Evolutionary conservation across 1,140 invertebrate species (phyloP), one percentile per base, ranked within the genome.

Genomic region (Cotesia typhae): DNA sequence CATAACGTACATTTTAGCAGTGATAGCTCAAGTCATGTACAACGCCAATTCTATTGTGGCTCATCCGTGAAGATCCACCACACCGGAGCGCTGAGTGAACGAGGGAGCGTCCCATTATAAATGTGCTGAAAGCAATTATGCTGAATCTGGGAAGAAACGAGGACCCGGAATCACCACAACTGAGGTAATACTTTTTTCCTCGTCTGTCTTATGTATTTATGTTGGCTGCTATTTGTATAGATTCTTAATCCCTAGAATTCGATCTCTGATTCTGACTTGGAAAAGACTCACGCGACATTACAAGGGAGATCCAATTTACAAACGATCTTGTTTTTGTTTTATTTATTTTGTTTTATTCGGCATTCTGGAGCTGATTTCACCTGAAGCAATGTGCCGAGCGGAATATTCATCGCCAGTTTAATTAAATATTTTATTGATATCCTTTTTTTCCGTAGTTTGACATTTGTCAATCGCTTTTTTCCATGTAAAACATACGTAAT

Each of bases 21-120:
- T 72, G 64, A 51, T 5, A n/a, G 52, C 53, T 37, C 71, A 63
- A 66, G 38, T 51, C 64, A 20, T 66, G 64, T 66, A 66, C 64
- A 66, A 66, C 60, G 67, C 61, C 67, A 74, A 82, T 83, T 84
- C 80, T 79, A 82, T 85, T 81, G 79, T 76, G 60, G 28, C 71
- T 71, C 37, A 28, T 28, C 28, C 28, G 28, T 28, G 36, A 36
- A 71, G 71, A 77, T 77, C 20, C 53, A 41, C 61, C 38, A 41
- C 53, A 41, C 61, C 20, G 41, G 35, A 71, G 70, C 47, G 52
- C 60, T 53, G 28, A 9, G 41, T 9, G 41, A 47, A 10, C 41
- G 10, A 9, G 41, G 41, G 10, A 47, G 5, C 41, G 5, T 10
- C 10, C 41, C 41, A 66, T 57, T 55, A 71, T 51, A 66, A 65